Percentiles rank a stretch among this genome's conserved stretches.
phyloP scores from a whole-genome alignment of 64 coral and sea anemone genomes.

The Trachythela sp. region DNA sequence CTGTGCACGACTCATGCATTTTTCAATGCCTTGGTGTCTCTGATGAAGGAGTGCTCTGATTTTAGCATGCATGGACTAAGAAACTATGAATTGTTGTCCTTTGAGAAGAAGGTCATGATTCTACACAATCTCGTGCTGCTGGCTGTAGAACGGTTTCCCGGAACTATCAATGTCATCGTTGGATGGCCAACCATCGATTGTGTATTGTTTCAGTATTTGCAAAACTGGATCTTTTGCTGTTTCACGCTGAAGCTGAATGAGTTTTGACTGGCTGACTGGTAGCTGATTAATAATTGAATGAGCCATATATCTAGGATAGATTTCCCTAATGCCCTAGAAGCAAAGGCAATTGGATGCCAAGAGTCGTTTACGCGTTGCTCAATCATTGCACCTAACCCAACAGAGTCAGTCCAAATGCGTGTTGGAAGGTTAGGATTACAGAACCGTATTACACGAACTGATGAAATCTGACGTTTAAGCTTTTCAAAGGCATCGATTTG shows the following conservation, averaged over 20 bases:
- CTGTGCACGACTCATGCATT: not conserved
- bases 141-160: not conserved
- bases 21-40: not conserved
- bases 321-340: too few species aligned
- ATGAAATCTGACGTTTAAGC: too few species aligned
- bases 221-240: not conserved
- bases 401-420: too few species aligned
- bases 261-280: slow-evolving; percentile 21
- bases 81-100: not conserved
- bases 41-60: not conserved
- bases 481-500: too few species aligned
- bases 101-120: slow-evolving; percentile 10
- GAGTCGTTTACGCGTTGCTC: too few species aligned
- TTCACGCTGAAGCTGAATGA: slow-evolving; percentile 1
- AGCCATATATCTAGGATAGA: not conserved
- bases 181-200: not conserved
- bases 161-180: not conserved
- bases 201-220: not conserved
- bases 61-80: not conserved
- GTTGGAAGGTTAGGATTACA: too few species aligned
- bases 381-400: too few species aligned
- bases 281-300: too few species aligned
- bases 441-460: too few species aligned
- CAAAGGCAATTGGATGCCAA: too few species aligned
- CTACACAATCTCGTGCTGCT: too few species aligned